Conservation (phyloP, 2,888 invertebrate species). For the Punctoribates punctum region DNA sequence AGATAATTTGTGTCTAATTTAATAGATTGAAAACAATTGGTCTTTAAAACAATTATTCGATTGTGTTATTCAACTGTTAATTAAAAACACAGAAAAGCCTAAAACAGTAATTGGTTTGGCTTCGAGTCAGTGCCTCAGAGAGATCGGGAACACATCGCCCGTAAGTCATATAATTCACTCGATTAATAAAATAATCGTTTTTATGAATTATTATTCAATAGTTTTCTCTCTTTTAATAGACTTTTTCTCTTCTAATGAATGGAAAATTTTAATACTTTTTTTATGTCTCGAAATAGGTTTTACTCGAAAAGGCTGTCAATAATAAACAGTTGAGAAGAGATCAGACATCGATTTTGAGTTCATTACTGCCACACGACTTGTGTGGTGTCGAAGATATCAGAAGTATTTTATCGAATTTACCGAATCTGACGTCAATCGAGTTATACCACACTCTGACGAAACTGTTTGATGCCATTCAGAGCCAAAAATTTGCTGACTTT, state of each 20-base stretch:
- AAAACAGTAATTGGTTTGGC: slow-evolving; percentile 37
- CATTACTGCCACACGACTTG: neutral
- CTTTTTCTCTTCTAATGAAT: neutral
- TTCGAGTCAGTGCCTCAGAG: slow-evolving; percentile 26
- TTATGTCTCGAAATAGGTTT: neutral
- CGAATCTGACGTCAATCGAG: neutral
- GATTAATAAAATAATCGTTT: neutral
- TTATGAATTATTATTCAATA: slow-evolving; percentile 8
- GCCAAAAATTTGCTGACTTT: neutral
- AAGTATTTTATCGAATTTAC: neutral
- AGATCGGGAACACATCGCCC: slow-evolving; percentile 37
- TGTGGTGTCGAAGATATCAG: neutral
- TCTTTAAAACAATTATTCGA: slow-evolving; percentile 31
- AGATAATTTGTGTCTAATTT: neutral
- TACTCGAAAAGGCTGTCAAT: slow-evolving; percentile 18
- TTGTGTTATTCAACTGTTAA: slow-evolving; percentile 32
- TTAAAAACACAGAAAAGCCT: slow-evolving; percentile 23
- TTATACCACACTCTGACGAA: slow-evolving; percentile 22
- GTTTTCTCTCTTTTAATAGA: slow-evolving; percentile 15
- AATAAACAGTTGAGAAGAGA: slow-evolving; percentile 14
- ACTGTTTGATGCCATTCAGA: slow-evolving; percentile 5
- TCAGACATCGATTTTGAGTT: slow-evolving; percentile 30
- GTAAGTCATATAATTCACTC: slow-evolving; percentile 31
- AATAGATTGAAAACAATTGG: slow-evolving; percentile 13
- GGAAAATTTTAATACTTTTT: neutral